These are phyloP conservation scores for Thaumetopoea pityocampa DNA, from an alignment of 1,140 invertebrate genomes.

Conservation along the genomic window DNA sequence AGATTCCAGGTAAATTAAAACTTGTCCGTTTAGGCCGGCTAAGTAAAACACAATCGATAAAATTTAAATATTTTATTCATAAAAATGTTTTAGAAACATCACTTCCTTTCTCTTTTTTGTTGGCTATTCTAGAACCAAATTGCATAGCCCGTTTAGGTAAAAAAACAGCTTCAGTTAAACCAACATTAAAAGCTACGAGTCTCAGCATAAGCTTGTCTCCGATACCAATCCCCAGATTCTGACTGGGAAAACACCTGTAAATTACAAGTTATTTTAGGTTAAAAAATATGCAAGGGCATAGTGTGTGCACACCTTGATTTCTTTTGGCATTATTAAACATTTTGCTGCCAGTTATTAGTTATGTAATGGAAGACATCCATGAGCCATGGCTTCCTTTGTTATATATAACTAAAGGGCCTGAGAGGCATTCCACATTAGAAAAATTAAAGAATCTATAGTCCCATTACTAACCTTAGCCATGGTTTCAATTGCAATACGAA, in stretches of 20 bases:
- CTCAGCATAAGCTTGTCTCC: constrained; percentile 97
- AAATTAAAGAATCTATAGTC: constrained; percentile 8
- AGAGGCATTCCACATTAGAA: too few species aligned
- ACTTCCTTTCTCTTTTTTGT: constrained; percentile 92
- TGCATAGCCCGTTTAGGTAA: constrained; percentile 96
- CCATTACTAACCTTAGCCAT: constrained; percentile 82
- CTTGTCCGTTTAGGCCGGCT: background rate
- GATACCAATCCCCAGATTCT: constrained; percentile 81
- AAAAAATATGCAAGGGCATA: too few species aligned
- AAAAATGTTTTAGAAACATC: constrained; percentile 79
- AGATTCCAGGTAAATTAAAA: too few species aligned
- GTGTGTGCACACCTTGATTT: too few species aligned
- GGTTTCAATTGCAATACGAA: constrained; percentile 79
- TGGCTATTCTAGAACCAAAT: constrained; percentile 98
- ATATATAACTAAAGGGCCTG: too few species aligned
- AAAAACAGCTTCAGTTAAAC: constrained; percentile 79
- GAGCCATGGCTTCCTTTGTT: too few species aligned
- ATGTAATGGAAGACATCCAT: too few species aligned
- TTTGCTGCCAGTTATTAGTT: too few species aligned
- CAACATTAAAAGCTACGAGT: constrained; percentile 84
- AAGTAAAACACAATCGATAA: background rate
- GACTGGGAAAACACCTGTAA: constrained; percentile 80
- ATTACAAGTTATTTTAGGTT: too few species aligned
- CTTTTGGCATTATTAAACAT: too few species aligned
- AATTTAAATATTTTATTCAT: constrained; percentile 4